Evolutionary conservation across 1,140 invertebrate species (phyloP), one percentile per base, ranked within the genome.

Genomic region (Lysiphlebus fabarum): DNA sequence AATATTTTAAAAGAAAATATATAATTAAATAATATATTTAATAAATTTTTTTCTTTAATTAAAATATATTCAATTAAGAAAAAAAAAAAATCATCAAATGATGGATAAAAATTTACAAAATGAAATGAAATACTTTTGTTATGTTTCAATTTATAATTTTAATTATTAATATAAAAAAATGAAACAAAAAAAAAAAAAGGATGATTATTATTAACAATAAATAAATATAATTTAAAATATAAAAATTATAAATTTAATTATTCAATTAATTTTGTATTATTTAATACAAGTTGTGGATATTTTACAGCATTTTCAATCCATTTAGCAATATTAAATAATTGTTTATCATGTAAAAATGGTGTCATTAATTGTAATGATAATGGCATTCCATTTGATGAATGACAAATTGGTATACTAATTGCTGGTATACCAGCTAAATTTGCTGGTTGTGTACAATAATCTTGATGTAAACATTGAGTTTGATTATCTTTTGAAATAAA

Each of bases 341-440:
- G 72, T 45, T 88, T 76, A 75, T 99, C 96, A 40, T 89, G 85
- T 53, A 93, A 84, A 62, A 80, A 82, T 14, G 87, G 87, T 2
- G 89, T 91, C 81, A 98, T 95, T n/a, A 99, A 73, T 79, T 99
- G 97, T 40, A 99, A 71, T 54, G 93, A 90, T 5, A 99, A 74
- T 0, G 97, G 97, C 42, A 98, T 72, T 3, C 87, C 87, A 55
- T 84, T 82, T n/a, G 73, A 74, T 10, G 92, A 94, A 34, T 96
- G 74, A 34, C 83, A 82, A 49, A 95, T 86, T 0, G 97, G 97
- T 58, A 99, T 75, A 45, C 87, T 92, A 4, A 99, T 73, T 4
- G 97, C 96, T 41, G 96, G 96, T 53, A 97, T 82, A 6, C 95
- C 96, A 36, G 95, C 93, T 89, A 99, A 90, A 73, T 99, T 99